Evolutionary conservation across 2,113 vertebrate species (phyloP), one percentile per base, ranked within the genome.

Genomic region (Plectropomus leopardus): DNA sequence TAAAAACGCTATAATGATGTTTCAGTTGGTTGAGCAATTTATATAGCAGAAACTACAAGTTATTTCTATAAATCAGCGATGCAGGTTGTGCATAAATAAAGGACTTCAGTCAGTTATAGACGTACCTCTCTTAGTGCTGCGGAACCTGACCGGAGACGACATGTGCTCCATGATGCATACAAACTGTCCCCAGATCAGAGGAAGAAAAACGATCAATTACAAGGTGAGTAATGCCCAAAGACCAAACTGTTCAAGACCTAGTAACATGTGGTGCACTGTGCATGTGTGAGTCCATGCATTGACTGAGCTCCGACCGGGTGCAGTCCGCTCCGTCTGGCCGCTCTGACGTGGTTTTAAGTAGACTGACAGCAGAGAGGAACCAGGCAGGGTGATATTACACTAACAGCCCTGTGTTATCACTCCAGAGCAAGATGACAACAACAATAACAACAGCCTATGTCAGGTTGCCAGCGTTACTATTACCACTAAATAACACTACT

Each of bases 141-240:
- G 87, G 48, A 92, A 89, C 78, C 90, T 78, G 78, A 94, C 85
- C 0, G 92, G 93, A 45, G 90, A 93, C 2, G 93, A 94, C 92
- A 91, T 90, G 74, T 85, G 91, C 51, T 94, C 83, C 92, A 93
- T 93, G 40, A 17, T 59, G 57, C 66, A 19, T 7, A 23, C 54
- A 61, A 53, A 51, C 66, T 64, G n/a, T n/a, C n/a, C n/a, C n/a
- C n/a, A n/a, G n/a, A n/a, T n/a, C 72, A 81, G 58, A 45, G 40
- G 32, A 15, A 50, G 44, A 23, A 17, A 53, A 40, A 2, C 7
- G 34, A 40, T 1, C 19, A 51, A 59, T 10, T 17, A 5, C 2
- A 5, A 14, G 10, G 32, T 19, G 17, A 44, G 7, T 21, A 59
- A 45, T 24, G 4, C 16, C 30, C 6, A 53, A 28, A 59, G 9